phyloP scores from a whole-genome alignment of 2,113 vertebrate genomes.

The Phylloscopus trochiloides region DNA sequence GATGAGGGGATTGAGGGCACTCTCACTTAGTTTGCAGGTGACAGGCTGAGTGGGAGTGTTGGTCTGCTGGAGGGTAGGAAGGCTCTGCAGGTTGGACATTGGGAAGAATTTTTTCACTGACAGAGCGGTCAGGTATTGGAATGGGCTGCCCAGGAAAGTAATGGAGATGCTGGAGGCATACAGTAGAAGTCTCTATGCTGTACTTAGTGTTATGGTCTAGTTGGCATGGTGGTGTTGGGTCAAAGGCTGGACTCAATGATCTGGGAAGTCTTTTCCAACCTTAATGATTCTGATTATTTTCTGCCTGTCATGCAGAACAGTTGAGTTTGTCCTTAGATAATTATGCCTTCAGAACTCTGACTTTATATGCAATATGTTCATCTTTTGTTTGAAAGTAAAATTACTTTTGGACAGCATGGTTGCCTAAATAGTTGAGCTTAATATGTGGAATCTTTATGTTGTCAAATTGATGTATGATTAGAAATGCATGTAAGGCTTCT shows the following conservation, averaged over 20 bases:
- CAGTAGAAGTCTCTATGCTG: not conserved
- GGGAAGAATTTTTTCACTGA: not conserved
- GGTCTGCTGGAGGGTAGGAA: not conserved
- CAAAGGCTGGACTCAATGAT: not conserved
- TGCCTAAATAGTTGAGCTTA: not conserved
- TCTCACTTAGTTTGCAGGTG: not conserved
- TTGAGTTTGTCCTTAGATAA: not conserved
- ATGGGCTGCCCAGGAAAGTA: not conserved
- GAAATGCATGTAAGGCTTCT: not conserved
- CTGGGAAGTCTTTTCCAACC: not conserved
- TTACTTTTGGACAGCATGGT: not conserved
- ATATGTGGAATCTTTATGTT: not conserved
- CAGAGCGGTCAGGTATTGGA: not conserved
- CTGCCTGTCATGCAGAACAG: not conserved
- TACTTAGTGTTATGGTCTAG: not conserved
- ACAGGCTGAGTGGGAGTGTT: not conserved
- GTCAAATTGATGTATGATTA: not conserved
- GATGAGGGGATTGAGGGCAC: rapidly evolving
- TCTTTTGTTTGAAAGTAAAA: not conserved
- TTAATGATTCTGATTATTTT: not conserved
- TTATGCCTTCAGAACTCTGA: not conserved
- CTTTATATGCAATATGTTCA: not conserved
- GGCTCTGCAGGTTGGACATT: not conserved
- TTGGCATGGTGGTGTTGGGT: not conserved
- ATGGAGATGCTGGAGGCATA: not conserved